Evolutionary conservation across 2,888 invertebrate species (phyloP), one percentile per base, ranked within the genome.

Genomic region (Ypsolopha sequella): DNA sequence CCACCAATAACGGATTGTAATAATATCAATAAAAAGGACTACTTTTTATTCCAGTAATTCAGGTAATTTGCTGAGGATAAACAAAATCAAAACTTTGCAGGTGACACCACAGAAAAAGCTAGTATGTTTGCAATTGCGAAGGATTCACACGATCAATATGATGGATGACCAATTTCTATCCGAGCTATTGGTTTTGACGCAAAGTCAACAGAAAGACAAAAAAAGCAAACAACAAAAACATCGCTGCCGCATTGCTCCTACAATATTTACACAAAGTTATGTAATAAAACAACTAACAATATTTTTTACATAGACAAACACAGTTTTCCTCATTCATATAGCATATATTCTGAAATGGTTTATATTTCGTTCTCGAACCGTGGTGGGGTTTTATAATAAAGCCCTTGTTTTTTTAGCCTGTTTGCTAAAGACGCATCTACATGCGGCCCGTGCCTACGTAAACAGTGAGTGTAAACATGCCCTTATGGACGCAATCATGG

Each of bases 341-440:
- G 39, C 11, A 7, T 9, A 2, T 39, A 6, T 39, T 39, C 6
- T 39, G 10, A 38, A 38, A 39, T 39, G 10, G 39, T 39, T 11
- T 39, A 11, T 10, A 38, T n/a, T n/a, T 38, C 2, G 8, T 10
- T 38, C 2, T 14, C 24, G 24, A 24, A 58, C 60, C 54, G 47
- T 59, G 58, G 59, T 58, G 61, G 66, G 66, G 63, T 61, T 34
- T 51, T 68, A 70, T 74, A 68, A 73, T 73, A 71, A 61, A 60
- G 65, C 85, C 86, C 82, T 77, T 85, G 82, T 85, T 86, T 86
- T 85, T 86, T 84, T 77, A 84, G 73, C 70, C 56, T 86, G 80
- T 84, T 85, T 84, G 74, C 76, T 66, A 65, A 80, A 85, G 84
- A 77, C 80, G 84, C 82, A 82, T 84, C 79, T 76, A 79, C 80